Evolutionary conservation across 2,888 invertebrate species (phyloP).

Genomic region (Eupithecia pulchellata): DNA sequence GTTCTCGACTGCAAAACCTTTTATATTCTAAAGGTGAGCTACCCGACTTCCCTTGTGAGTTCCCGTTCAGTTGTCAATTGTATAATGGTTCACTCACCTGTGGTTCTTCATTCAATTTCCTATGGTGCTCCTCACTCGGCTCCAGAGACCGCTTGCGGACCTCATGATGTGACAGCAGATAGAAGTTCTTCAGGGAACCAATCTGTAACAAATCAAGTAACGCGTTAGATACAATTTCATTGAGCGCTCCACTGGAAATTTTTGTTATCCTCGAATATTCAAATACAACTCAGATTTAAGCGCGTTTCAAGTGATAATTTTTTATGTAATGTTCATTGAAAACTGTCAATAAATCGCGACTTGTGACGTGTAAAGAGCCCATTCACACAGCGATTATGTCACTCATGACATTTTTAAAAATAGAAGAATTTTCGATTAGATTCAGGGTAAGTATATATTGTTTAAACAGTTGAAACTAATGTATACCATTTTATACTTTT

Average conservation of each 20-base stretch:
- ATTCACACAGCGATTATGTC: too few species aligned
- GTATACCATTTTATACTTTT: too few species aligned
- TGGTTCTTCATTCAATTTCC: conserved; percentile 90
- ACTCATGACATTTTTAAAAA: too few species aligned
- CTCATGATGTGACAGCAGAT: conserved; percentile 93
- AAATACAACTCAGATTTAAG: too few species aligned
- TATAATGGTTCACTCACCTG: conserved; percentile 59
- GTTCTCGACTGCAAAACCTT: background rate
- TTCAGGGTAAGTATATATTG: too few species aligned
- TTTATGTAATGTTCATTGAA: too few species aligned
- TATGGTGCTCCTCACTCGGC: conserved; percentile 91
- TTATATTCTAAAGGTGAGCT: background rate
- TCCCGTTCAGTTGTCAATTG: conserved; percentile 7
- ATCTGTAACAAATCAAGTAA: conserved; percentile 89
- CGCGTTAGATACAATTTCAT: conserved; percentile 1
- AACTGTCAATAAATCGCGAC: too few species aligned
- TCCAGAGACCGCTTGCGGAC: conserved; percentile 94
- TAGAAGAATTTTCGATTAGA: too few species aligned
- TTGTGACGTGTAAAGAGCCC: too few species aligned
- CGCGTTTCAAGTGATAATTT: too few species aligned
- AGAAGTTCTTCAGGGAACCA: conserved; percentile 94
- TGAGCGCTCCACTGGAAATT: background rate
- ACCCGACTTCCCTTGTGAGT: background rate
- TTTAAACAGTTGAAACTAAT: too few species aligned
- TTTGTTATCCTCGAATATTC: too few species aligned